Percentiles rank a stretch among this genome's conserved stretches.
These are phyloP conservation scores for Pachliopta kotzebuea DNA, from an alignment of 2,888 invertebrate genomes.

Conservation along the genomic window DNA sequence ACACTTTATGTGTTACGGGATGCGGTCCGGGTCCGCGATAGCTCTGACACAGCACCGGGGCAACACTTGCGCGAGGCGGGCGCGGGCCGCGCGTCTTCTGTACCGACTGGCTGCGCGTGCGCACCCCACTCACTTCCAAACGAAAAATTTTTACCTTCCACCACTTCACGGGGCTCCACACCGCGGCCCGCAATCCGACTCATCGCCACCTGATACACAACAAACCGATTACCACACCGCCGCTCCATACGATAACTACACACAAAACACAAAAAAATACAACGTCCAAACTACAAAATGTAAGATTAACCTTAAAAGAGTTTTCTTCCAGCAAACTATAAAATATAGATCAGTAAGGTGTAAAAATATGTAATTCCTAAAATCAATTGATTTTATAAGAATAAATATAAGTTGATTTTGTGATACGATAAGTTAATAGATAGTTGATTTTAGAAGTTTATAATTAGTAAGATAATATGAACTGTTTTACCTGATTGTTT, in stretches of 20 bases:
- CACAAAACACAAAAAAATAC: slow-evolving; percentile 5
- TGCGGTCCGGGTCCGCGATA: slow-evolving; percentile 21
- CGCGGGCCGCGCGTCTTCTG: slow-evolving; percentile 65
- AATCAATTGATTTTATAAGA: too few relatives aligned
- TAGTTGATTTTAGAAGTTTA: too few relatives aligned
- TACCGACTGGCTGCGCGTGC: slow-evolving; percentile 71
- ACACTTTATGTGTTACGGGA: slow-evolving; percentile 47
- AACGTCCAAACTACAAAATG: too few relatives aligned
- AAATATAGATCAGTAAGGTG: too few relatives aligned
- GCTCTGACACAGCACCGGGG: slow-evolving; percentile 40
- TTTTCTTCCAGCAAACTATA: too few relatives aligned
- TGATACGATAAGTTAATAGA: too few relatives aligned
- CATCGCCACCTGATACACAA: slow-evolving; percentile 6
- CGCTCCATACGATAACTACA: slow-evolving; percentile 16
- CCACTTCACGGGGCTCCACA: slow-evolving; percentile 55
- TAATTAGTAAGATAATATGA: too few relatives aligned
- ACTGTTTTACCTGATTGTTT: too few relatives aligned
- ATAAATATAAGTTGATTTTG: too few relatives aligned
- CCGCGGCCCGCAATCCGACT: slow-evolving; percentile 54
- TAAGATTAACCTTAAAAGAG: too few relatives aligned
- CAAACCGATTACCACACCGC: not conserved
- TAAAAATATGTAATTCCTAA: too few relatives aligned
- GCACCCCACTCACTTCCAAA: slow-evolving; percentile 79
- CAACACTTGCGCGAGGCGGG: slow-evolving; percentile 54
- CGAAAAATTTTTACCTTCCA: slow-evolving; percentile 77